Percentiles rank a stretch among this genome's conserved stretches.
These are phyloP conservation scores for Tachyglossus aculeatus DNA, from an alignment of 2,797 vertebrate genomes.

Conservation along the genomic window DNA sequence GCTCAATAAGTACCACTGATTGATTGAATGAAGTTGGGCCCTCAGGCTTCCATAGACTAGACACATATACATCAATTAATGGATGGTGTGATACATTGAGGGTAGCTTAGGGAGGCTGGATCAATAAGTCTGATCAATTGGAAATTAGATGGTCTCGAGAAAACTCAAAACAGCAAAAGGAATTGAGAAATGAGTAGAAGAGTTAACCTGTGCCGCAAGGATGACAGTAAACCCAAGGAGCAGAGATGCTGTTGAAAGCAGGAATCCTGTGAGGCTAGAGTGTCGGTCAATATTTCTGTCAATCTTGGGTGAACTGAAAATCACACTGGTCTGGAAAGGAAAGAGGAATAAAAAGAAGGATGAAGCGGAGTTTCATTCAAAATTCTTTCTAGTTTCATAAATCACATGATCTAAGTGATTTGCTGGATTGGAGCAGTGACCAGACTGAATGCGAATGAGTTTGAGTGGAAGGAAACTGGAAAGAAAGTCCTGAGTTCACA, in stretches of 20 bases:
- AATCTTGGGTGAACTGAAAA: conserved; percentile 17
- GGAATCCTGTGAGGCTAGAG: not conserved
- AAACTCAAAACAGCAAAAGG: conserved; percentile 8
- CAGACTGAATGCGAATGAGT: conserved; percentile 14
- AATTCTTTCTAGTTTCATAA: conserved; percentile 38
- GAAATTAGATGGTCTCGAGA: conserved; percentile 20
- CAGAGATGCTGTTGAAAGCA: not conserved
- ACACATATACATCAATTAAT: conserved; percentile 10
- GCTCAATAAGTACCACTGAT: not conserved
- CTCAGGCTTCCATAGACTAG: not conserved
- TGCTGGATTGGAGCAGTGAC: not conserved
- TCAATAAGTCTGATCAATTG: conserved; percentile 18
- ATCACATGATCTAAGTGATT: conserved; percentile 13
- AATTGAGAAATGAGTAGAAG: conserved; percentile 8
- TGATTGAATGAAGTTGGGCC: conserved; percentile 6
- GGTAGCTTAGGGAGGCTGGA: conserved; percentile 1
- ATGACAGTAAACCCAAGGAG: not conserved
- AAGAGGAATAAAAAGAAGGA: conserved; percentile 17
- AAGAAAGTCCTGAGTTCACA: conserved; percentile 13
- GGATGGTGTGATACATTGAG: conserved; percentile 5
- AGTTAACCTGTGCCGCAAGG: not conserved
- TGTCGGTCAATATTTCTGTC: conserved; percentile 30
- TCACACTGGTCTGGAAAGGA: not conserved
- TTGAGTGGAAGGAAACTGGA: not conserved
- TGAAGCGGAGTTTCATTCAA: conserved; percentile 14